Evolutionary conservation across 2,113 vertebrate species (phyloP).

Genomic region (Cephalopholis sonnerati): DNA sequence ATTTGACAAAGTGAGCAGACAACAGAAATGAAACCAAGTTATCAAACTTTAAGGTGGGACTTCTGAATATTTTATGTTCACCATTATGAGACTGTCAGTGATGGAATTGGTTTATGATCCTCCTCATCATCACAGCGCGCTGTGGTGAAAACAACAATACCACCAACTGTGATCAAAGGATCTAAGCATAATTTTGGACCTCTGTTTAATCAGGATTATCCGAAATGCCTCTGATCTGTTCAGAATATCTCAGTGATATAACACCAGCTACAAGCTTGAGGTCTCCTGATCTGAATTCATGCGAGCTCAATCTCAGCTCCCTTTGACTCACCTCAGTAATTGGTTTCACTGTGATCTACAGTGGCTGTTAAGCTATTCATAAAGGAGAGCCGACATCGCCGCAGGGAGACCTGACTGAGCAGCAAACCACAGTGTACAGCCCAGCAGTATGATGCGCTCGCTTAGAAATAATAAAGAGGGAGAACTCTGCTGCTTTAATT

Average conservation of each 20-base stretch:
- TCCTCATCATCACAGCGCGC: slow-evolving; percentile 4
- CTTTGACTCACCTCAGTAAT: slow-evolving; percentile 76
- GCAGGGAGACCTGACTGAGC: slow-evolving; percentile 56
- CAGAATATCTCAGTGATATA: slow-evolving; percentile 28
- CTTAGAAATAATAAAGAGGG: slow-evolving; percentile 57
- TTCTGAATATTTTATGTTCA: slow-evolving; percentile 52
- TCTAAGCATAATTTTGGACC: slow-evolving; percentile 15
- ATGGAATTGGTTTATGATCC: slow-evolving; percentile 32
- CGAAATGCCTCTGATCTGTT: slow-evolving; percentile 48
- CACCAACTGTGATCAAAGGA: slow-evolving; percentile 40
- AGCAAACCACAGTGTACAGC: slow-evolving; percentile 37
- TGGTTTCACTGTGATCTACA: slow-evolving; percentile 76
- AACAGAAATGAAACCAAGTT: slow-evolving; percentile 19
- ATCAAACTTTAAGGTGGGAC: slow-evolving; percentile 39
- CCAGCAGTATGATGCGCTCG: slow-evolving; percentile 42
- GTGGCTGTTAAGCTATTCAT: slow-evolving; percentile 75
- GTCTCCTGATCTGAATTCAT: slow-evolving; percentile 56
- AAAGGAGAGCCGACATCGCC: slow-evolving; percentile 60
- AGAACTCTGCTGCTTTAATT: slow-evolving; percentile 45
- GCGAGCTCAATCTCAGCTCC: slow-evolving; percentile 52
- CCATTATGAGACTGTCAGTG: slow-evolving; percentile 9
- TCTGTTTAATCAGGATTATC: slow-evolving; percentile 50
- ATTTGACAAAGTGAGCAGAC: background rate
- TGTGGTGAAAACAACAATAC: slow-evolving; percentile 32
- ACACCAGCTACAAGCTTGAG: slow-evolving; percentile 35